Evolutionary conservation across 1,140 invertebrate genomes (phyloP).

Genomic region (Lepidostoma basale): DNA sequence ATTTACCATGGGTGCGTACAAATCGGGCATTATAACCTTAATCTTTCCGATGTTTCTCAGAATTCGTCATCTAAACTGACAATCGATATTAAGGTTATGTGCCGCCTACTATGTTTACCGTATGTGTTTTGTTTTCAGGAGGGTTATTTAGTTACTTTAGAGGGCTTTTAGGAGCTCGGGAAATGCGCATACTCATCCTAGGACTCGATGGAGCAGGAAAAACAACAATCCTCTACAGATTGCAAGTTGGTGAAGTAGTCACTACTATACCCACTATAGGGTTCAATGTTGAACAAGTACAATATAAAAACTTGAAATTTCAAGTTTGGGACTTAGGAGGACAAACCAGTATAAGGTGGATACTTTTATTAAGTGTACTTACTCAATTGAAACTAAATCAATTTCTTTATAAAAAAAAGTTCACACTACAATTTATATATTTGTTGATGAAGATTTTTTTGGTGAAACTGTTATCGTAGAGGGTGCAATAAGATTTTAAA

Average conservation of each 20-base stretch:
- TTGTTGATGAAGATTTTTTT: too few species aligned
- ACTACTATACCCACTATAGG: constrained; percentile 97
- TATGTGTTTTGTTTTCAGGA: constrained; percentile 66
- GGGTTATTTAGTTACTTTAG: constrained; percentile 95
- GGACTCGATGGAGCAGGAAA: constrained; percentile 98
- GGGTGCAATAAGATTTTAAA: too few species aligned
- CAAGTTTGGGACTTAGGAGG: constrained; percentile 99
- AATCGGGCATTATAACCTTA: neutral
- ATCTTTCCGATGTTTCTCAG: neutral
- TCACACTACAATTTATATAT: too few species aligned
- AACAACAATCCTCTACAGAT: constrained; percentile 97
- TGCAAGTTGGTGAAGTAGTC: constrained; percentile 99
- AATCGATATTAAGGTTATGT: constrained; percentile 46
- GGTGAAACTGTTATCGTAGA: too few species aligned
- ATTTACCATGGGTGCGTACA: constrained; percentile 31
- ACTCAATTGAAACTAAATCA: too few species aligned
- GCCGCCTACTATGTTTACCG: constrained; percentile 27
- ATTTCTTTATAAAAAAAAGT: too few species aligned
- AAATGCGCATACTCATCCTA: constrained; percentile 97
- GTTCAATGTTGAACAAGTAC: constrained; percentile 97
- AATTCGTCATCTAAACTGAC: neutral
- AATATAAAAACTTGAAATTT: constrained; percentile 95
- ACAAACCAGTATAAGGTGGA: constrained; percentile 85
- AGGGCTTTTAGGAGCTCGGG: constrained; percentile 87
- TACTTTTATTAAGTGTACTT: neutral